Evolutionary conservation across 2,888 invertebrate species (phyloP).

Genomic region (Hyposoter dolosus): DNA sequence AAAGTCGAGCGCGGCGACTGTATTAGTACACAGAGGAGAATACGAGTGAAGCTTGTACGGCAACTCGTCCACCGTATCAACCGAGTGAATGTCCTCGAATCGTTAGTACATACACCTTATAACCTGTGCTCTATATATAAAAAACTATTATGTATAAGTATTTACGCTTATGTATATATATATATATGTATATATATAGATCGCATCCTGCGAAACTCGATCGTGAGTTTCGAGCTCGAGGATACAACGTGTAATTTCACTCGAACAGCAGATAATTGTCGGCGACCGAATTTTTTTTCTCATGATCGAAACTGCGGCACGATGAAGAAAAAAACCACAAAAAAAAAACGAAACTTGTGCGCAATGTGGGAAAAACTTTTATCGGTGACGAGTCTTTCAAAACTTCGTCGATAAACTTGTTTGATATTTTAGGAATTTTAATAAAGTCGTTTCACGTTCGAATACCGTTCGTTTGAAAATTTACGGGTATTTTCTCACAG

Average conservation of each 20-base stretch:
- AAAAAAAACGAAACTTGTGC: conserved; percentile 39
- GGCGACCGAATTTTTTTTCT: conserved; percentile 52
- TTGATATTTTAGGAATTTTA: conserved; percentile 17
- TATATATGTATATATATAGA: conserved; percentile 36
- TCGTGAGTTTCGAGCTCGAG: conserved; percentile 59
- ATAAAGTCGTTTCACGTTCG: neutral
- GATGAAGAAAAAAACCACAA: conserved; percentile 11
- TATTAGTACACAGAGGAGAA: conserved; percentile 53
- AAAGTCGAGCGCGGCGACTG: conserved; percentile 42
- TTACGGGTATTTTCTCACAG: neutral
- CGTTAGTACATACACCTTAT: conserved; percentile 45
- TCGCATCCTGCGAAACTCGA: conserved; percentile 65
- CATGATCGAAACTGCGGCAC: conserved; percentile 40
- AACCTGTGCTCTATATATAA: conserved; percentile 27
- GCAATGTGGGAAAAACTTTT: conserved; percentile 55
- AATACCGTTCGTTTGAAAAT: neutral
- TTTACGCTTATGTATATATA: neutral
- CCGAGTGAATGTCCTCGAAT: conserved; percentile 66
- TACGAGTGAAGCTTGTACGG: conserved; percentile 60
- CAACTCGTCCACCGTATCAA: conserved; percentile 63
- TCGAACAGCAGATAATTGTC: conserved; percentile 45
- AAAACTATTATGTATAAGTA: conserved; percentile 18
- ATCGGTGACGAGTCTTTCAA: conserved; percentile 20
- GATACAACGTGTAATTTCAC: conserved; percentile 43
- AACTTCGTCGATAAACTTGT: conserved; percentile 22